phyloP scores from a whole-genome alignment of 2,113 vertebrate species.

The Guaruba guarouba region DNA sequence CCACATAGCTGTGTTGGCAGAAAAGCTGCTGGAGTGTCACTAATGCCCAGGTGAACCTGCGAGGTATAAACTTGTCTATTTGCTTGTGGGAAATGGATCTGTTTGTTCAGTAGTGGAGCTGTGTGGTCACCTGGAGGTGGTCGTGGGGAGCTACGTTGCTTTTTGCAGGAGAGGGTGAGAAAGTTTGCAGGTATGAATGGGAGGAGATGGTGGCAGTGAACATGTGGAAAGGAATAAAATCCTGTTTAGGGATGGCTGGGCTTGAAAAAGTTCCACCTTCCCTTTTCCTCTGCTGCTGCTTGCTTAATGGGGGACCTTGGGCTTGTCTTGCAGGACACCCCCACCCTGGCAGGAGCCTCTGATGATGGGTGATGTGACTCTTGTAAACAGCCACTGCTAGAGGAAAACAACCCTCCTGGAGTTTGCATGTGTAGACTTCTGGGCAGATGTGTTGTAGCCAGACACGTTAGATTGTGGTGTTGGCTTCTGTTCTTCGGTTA shows the following conservation, averaged over 20 bases:
- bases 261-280: not conserved
- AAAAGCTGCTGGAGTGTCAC: not conserved
- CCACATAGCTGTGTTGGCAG: not conserved
- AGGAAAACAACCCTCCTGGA: not conserved
- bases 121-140: not conserved
- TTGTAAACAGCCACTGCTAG: not conserved
- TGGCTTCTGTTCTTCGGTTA: not conserved
- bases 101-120: not conserved
- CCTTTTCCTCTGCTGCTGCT: not conserved
- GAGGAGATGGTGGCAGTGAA: not conserved
- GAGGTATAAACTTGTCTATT: not conserved
- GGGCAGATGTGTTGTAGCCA: not conserved
- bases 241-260: not conserved
- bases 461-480: fast-evolving
- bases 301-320: not conserved
- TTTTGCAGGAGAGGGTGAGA: not conserved
- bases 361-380: not conserved
- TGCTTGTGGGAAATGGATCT: not conserved
- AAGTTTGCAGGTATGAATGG: not conserved
- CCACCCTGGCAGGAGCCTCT: fast-evolving
- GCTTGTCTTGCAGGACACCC: not conserved
- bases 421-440: not conserved
- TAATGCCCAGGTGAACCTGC: not conserved
- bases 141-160: not conserved
- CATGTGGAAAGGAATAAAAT: not conserved